Conservation (phyloP, 2,888 invertebrate species). For the Molorchus minor region DNA sequence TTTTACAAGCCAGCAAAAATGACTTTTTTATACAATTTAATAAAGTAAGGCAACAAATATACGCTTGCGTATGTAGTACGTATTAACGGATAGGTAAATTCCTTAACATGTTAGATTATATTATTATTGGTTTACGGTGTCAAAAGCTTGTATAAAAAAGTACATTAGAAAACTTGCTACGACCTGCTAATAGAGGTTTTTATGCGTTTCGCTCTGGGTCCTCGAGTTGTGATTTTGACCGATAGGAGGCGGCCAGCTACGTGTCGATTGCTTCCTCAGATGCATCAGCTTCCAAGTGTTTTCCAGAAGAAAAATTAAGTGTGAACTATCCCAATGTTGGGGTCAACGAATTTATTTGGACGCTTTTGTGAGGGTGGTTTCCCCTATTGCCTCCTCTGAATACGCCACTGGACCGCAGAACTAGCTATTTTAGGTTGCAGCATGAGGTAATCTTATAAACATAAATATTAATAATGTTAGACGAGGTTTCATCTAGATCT, state of each 20-base stretch:
- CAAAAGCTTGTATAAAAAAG: conserved; percentile 39
- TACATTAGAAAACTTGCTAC: conserved; percentile 15
- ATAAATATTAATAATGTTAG: too few species aligned
- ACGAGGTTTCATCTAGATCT: too few species aligned
- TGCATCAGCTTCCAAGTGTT: too few species aligned
- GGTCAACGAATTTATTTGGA: too few species aligned
- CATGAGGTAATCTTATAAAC: too few species aligned
- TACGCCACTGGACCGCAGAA: too few species aligned
- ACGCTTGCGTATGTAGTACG: neutral
- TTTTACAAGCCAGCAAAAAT: conserved; percentile 55
- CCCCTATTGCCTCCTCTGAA: conserved; percentile 61
- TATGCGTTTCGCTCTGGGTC: conserved; percentile 59
- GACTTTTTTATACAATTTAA: conserved; percentile 36
- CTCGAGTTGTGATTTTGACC: conserved; percentile 60
- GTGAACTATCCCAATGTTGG: too few species aligned
- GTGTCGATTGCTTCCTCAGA: conserved; percentile 59
- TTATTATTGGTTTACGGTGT: neutral
- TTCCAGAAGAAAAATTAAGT: too few species aligned
- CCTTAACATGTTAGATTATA: neutral
- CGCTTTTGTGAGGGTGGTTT: too few species aligned
- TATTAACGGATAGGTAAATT: too few species aligned
- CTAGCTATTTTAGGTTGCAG: too few species aligned
- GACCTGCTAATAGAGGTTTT: conserved; percentile 37
- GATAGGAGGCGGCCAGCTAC: conserved; percentile 59
- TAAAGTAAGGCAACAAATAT: neutral